Base-by-base conservation (phyloP, 2,888 invertebrate genomes). In the Synergus gifuensis region DNA sequence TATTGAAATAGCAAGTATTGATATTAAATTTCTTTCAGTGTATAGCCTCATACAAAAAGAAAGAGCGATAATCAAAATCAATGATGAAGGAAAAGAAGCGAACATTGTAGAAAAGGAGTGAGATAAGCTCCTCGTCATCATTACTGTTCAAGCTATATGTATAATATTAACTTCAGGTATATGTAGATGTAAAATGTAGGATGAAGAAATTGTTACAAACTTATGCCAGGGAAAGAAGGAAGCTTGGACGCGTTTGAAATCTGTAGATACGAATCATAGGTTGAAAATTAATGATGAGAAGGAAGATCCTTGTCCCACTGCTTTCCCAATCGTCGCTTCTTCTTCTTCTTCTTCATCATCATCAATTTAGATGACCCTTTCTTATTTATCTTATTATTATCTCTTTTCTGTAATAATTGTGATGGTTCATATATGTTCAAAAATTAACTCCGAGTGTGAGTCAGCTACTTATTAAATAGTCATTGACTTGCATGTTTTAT, bases 321-420 rank as follows among this genome's bases (percentile, higher is more conserved):
- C 36, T 58, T 58, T 9, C 18, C n/a, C 9, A 18, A 58, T 58
- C 8, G 7, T 54, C 5, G n/a, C 64, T 44, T 76, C 18, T 40
- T 58, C 80, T 77, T 62, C 64, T 44, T 76, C 18, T 40, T 58
- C 80, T 77, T 62, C 28, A n/a, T 18, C 18, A 58, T 18, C 18
- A 58, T 58, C n/a, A 58, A 58, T 58, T 58, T 3, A n/a, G 9
- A 58, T 40, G 5, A 11, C 18, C 11, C 66, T 80, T 79, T 79
- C 62, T 49, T 81, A 79, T 60, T 46, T 46, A 76, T 79, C 78
- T 78, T 36, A 14, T 22, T 54, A 16, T 14, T 28, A 36, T 54
- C 54, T 18, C 18, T 42, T 66, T 36, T 36, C 36, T 36, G 36
- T 36, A 36, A 36, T 36, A 4, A 36, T 36, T 36, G 36, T 36